Conservation (phyloP, 2,113 vertebrate species). For the Melanerpes formicivorus region DNA sequence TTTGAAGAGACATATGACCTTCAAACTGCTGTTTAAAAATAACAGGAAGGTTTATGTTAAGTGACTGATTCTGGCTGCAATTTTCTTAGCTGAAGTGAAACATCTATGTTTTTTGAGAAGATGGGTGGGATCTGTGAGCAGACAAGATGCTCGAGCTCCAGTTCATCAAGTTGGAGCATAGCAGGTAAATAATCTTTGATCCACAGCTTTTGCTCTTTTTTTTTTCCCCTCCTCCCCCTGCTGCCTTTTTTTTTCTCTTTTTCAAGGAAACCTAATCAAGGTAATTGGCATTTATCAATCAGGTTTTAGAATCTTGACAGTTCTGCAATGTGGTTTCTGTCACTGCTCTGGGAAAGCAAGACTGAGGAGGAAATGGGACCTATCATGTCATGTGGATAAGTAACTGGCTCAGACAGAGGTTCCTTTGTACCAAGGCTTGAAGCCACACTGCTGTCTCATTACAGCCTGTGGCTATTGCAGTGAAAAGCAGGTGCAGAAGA, state of each 20-base stretch:
- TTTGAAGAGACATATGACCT: neutral
- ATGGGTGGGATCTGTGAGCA: neutral
- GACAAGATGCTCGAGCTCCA: neutral
- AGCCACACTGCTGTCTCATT: constrained; percentile 39
- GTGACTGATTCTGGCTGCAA: neutral
- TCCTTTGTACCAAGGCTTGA: constrained; percentile 48
- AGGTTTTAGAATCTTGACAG: constrained; percentile 61
- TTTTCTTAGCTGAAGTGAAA: neutral
- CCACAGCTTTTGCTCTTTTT: neutral
- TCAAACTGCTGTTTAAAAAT: neutral
- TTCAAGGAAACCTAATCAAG: constrained; percentile 26
- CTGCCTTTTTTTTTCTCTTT: neutral
- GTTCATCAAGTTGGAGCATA: neutral
- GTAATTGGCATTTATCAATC: constrained; percentile 60
- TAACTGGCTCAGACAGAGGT: constrained; percentile 61
- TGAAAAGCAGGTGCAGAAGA: constrained; percentile 66
- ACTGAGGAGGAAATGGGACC: constrained; percentile 64
- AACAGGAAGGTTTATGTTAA: neutral
- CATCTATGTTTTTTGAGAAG: neutral
- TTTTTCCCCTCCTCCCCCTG: too few relatives aligned
- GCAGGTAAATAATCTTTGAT: neutral
- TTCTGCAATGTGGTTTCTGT: constrained; percentile 65
- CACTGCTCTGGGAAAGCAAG: constrained; percentile 58
- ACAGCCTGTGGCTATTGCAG: constrained; percentile 63
- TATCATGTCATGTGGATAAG: constrained; percentile 67